Evolutionary conservation across 2,888 invertebrate species (phyloP), one percentile per base, ranked within the genome.

Genomic region (Auanema freiburgensis): DNA sequence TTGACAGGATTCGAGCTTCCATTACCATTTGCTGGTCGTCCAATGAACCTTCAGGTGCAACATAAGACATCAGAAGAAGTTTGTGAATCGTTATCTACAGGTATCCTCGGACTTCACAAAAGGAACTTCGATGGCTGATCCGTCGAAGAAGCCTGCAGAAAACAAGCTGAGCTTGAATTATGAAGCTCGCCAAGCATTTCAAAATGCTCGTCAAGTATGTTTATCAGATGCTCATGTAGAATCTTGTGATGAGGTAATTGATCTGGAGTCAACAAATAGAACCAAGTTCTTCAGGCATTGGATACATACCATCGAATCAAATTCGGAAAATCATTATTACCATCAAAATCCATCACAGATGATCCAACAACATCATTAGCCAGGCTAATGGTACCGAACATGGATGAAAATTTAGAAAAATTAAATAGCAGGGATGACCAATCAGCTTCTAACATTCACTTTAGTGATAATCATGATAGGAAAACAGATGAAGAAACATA

Each of bases 1-100:
- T 46, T 72, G 49, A 61, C 68, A 12, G 71, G 71, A 55, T 61
- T 72, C 58, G 61, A 69, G 44, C 61, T 72, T 53, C 71, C 71
- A 8, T 58, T 72, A 16, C 67, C 71, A 5, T 54, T 72, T 52
- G 67, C 66, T 1, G 69, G 67, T 33, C 59, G 63, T 16, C 71
- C 71, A 6, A 67, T 72, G 67, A 68, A 44, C 54, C 53, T 71
- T 23, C 66, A 71, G 62, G 70, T 71, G 18, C 14, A 11, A 16
- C 24, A n/a, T 16, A 4, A 50, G 16, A 16, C 11, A 10, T 14
- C 14, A 50, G 11, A 50, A 21, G 16, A 11, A 3, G 33, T 33
- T 33, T 8, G 8, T 33, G 33, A 33, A 33, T 33, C 33, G 8
- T 33, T 33, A 5, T 5, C 8, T 33, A 33, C 33, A 33, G 33